Base-by-base conservation (phyloP, 2,888 invertebrate genomes). In the Dioctria linearis region DNA sequence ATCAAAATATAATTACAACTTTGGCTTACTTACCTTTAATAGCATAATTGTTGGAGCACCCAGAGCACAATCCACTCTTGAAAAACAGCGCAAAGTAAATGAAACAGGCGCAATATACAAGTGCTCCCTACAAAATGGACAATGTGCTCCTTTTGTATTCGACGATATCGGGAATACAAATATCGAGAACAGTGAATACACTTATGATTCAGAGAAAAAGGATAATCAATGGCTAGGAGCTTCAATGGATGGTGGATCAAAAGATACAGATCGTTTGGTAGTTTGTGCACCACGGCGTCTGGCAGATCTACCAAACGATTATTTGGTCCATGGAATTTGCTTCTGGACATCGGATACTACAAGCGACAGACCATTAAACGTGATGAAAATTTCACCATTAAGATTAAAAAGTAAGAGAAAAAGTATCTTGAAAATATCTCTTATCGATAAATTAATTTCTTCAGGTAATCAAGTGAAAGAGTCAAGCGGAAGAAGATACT, bases 91-190 rank as follows among this genome's bases (percentile, higher is more conserved):
- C 3, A 84, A 86, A 61, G 84, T 90, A 3, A 86, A 86, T 66
- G 90, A 91, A 85, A 90, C 91, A 4, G 92, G 92, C n/a, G 89
- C 90, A 13, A 88, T 90, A n/a, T 91, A 90, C 85, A 88, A 89
- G 54, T 92, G 92, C 80, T 85, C 86, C 4, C 83, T 87, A 8
- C 79, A 82, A 5, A 84, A 82, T 3, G 84, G 85, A 3, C 82
- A 82, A n/a, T 91, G 90, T 85, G 83, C 82, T 65, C 88, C 88
- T 4, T 88, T 87, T 75, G 83, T 88, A 3, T 87, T 90, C 80
- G 90, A 90, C 80, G 79, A 84, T 0, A 83, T 84, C 3, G 90
- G 90, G 73, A 87, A 88, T 80, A 80, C 84, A 39, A 84, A 85
- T 67, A 83, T 84, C 0, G 85, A 86, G 81, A 79, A 80, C 5